Evolutionary conservation across 2,797 vertebrate species (phyloP), one percentile per base, ranked within the genome.

Genomic region (Uromys caudimaculatus): DNA sequence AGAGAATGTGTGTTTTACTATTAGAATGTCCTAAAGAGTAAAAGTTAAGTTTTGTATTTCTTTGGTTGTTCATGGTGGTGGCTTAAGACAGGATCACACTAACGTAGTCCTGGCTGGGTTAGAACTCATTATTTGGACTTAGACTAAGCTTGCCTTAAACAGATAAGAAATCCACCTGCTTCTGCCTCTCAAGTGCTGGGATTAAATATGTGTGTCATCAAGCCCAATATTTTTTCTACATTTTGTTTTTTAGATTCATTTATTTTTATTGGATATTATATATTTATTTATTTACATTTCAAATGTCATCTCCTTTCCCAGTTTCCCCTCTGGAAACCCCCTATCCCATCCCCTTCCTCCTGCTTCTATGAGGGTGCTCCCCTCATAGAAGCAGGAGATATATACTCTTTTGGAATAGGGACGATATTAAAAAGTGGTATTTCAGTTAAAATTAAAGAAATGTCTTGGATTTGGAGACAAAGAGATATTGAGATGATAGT

Each of bases 11-110:
- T 85, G 62, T 21, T 89, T 23, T 76, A 50, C 44, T 4, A 78
- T 35, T 91, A 91, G 19, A 60, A 86, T 95, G 94, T 87, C 9
- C 17, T 89, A 91, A 97, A 97, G 47, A 90, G 21, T 44, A 95
- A 95, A 94, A 94, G 88, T 78, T 96, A 97, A 97, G 27, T 97
- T 98, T 97, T 97, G 87, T 29, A 41, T 27, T 58, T 82, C 79
- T 41, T 58, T 82, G 9, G 7, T 29, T 82, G 13, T 16, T 41
- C 21, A 6, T 41, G 12, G 23, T 41, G 23, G 13, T 29, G 24
- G 6, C 29, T 81, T 81, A 24, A 81, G n/a, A 81, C n/a, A 24
- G n/a, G n/a, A 24, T 58, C 54, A 58, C 21, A 81, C 54, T 58
- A 82, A 82, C 16, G 3, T 58, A 82, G 13, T 14, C 23, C 12